phyloP scores from a whole-genome alignment of 2,797 vertebrate species.

The Hirundo rustica region DNA sequence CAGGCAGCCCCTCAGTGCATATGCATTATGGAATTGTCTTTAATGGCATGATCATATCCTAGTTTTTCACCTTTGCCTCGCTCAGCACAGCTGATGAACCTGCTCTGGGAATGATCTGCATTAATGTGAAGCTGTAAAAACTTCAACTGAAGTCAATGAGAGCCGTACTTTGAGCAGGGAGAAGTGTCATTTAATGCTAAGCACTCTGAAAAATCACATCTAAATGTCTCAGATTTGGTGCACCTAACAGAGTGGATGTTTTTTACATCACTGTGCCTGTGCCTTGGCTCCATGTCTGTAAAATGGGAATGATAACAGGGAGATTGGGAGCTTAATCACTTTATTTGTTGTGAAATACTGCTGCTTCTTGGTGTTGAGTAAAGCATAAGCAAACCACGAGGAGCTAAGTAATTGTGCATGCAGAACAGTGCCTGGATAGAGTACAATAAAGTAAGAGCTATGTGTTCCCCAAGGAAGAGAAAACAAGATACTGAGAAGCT shows the following conservation, averaged over 20 bases:
- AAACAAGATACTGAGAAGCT: not conserved
- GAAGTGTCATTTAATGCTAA: slow-evolving; percentile 56
- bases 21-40: not conserved
- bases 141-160: slow-evolving; percentile 8
- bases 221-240: slow-evolving; percentile 28
- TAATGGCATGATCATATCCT: not conserved
- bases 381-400: not conserved
- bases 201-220: slow-evolving; percentile 22
- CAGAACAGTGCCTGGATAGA: not conserved
- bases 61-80: slow-evolving; percentile 19
- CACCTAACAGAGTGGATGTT: not conserved
- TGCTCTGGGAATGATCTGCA: slow-evolving; percentile 52
- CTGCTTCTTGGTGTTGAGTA: slow-evolving; percentile 5
- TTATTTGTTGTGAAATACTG: slow-evolving; percentile 33
- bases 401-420: slow-evolving; percentile 8
- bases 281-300: not conserved
- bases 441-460: not conserved
- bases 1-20: not conserved
- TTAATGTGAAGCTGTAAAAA: slow-evolving; percentile 59
- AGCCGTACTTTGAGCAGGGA: slow-evolving; percentile 29
- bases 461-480: not conserved
- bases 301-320: slow-evolving; percentile 1
- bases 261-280: not conserved
- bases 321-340: slow-evolving; percentile 29
- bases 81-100: slow-evolving; percentile 26